Evolutionary conservation across 2,113 vertebrate genomes (phyloP).

Genomic region (Ariopsis seemanni): DNA sequence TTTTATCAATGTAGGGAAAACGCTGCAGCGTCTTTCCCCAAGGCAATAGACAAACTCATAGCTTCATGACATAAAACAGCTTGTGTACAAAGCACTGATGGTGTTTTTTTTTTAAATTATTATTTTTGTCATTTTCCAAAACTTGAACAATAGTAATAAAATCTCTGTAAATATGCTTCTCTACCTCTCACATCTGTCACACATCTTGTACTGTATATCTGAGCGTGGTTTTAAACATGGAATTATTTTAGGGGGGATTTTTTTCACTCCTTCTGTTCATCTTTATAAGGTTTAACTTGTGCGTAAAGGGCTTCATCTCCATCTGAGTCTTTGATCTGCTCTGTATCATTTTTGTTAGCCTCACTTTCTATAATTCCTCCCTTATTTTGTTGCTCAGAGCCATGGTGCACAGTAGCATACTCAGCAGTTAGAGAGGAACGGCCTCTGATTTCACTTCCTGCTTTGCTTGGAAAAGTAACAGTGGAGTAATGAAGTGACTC

Average conservation of each 20-base stretch:
- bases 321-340: neutral
- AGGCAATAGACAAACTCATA: neutral
- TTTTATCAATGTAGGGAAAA: neutral
- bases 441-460: conserved; percentile 2
- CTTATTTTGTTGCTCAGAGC: neutral
- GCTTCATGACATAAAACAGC: neutral
- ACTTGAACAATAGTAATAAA: neutral
- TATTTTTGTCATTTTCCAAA: neutral
- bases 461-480: conserved; percentile 4
- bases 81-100: neutral
- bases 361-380: neutral
- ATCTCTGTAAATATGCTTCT: neutral
- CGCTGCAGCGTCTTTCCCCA: neutral
- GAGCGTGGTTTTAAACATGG: neutral
- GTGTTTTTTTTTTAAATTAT: neutral
- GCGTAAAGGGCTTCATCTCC: neutral
- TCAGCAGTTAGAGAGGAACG: conserved; percentile 18
- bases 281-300: neutral
- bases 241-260: neutral
- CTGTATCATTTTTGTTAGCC: neutral
- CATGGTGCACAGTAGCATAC: neutral
- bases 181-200: neutral
- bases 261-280: neutral
- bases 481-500: conserved; percentile 40
- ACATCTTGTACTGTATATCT: neutral